Percentiles rank a stretch among this genome's conserved stretches.
Evolutionary conservation across 2,888 invertebrate genomes (phyloP).

Genomic region (Diarsia rubi): DNA sequence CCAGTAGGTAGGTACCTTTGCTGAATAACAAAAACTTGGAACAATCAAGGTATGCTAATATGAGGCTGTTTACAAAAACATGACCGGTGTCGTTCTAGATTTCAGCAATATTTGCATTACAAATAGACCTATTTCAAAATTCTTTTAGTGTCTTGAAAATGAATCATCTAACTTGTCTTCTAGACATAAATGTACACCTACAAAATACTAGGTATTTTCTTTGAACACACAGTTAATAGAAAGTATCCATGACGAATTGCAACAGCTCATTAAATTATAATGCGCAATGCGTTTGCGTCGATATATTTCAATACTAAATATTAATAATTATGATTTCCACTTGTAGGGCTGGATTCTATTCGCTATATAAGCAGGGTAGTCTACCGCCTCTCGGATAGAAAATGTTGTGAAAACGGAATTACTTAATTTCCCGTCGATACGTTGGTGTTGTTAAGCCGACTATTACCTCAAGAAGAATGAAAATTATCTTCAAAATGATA

Average conservation of each 20-base stretch:
- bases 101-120: background rate
- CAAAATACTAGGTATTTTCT: background rate
- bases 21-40: background rate
- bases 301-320: conserved; percentile 4
- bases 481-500: background rate
- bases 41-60: conserved; percentile 15
- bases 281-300: too few species aligned
- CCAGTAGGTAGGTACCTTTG: background rate
- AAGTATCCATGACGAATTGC: background rate
- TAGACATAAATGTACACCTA: background rate
- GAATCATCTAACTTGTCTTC: background rate
- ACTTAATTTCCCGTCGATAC: background rate
- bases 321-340: background rate
- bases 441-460: background rate
- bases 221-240: background rate
- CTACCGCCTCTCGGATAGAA: background rate
- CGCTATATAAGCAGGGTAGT: background rate
- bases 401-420: background rate
- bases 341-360: background rate
- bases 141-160: background rate
- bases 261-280: background rate
- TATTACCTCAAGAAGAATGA: background rate
- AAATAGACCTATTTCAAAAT: background rate
- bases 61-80: conserved; percentile 7
- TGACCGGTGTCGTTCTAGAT: background rate